Evolutionary conservation across 1,140 invertebrate genomes (phyloP), one percentile per base, ranked within the genome.

Genomic region (Frieseomelitta varia): DNA sequence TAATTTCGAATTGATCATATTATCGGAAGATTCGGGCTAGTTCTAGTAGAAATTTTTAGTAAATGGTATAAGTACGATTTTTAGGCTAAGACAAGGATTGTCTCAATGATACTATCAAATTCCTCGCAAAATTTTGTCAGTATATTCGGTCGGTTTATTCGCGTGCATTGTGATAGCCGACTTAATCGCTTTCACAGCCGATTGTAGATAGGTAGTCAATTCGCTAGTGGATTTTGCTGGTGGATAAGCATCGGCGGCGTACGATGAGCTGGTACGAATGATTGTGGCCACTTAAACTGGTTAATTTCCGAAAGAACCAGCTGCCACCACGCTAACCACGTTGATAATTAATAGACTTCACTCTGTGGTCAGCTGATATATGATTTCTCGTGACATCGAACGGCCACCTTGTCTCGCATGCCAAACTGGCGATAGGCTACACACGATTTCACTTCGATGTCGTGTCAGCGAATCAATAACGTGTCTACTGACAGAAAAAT

Each of bases 291-390:
- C 55, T 77, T 82, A 82, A 58, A 30, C 14, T 55, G 34, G 63
- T 68, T 53, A 76, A 76, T 82, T 82, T 82, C 51, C 80, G 72
- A 82, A 82, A 82, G 80, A 82, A 75, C 80, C 65, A 10, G 10
- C 55, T 51, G 12, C 51, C 30, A 3, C 19, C 53, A 47, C 4
- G 27, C 51, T 34, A 56, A 68, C n/a, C 65, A 24, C 30, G 69
- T 30, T 63, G 17, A 21, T 84, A 86, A 87, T 86, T 87, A 87
- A 83, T 87, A n/a, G 63, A 83, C 79, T 86, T 86, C 47, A 47
- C 14, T 21, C 68, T 17, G 34, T 55, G 68, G 39, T 34, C 15
- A 47, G 21, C 67, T 87, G 79, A 77, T 73, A 81, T 81, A 82
- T 30, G 68, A 73, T 80, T 72, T 19, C 69, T 34, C 56, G 55